Conservation (phyloP, 1,140 invertebrate species). For the Anastrepha obliqua region DNA sequence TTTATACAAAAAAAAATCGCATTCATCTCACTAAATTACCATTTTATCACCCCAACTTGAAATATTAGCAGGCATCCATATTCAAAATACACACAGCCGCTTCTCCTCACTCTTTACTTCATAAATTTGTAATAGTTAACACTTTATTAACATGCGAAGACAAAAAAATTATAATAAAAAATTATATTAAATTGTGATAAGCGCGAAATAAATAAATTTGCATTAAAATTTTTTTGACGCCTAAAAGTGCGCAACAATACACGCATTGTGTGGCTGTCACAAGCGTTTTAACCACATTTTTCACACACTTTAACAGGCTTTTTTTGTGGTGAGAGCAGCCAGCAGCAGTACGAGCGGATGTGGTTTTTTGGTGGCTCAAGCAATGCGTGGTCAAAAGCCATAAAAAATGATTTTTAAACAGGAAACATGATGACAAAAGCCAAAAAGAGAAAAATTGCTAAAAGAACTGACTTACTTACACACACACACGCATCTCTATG, state of each 20-base stretch:
- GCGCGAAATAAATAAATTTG: conserved; percentile 27
- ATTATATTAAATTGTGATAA: conserved; percentile 2
- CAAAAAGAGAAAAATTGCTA: not conserved
- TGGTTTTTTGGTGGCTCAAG: conserved; percentile 1
- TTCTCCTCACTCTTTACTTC: no score
- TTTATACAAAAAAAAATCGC: no score
- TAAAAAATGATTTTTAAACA: conserved; percentile 48
- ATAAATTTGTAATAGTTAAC: conserved; percentile 29
- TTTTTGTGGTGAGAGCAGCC: not conserved
- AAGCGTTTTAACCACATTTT: conserved; percentile 41
- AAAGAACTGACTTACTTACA: not conserved
- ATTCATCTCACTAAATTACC: not conserved
- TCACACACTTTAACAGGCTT: conserved; percentile 20
- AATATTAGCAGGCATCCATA: not conserved
- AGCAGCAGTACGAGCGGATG: not conserved
- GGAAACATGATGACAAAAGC: not conserved
- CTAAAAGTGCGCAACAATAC: conserved; percentile 46
- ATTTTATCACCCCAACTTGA: not conserved
- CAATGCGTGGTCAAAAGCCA: not conserved
- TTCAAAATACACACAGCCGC: not conserved
- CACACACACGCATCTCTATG: no score
- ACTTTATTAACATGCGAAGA: not conserved
- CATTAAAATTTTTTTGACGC: not conserved
- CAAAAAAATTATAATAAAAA: not conserved
- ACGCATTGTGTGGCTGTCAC: conserved; percentile 7